phyloP scores from a whole-genome alignment of 64 coral and sea anemone genomes.

The Montipora foliosa region DNA sequence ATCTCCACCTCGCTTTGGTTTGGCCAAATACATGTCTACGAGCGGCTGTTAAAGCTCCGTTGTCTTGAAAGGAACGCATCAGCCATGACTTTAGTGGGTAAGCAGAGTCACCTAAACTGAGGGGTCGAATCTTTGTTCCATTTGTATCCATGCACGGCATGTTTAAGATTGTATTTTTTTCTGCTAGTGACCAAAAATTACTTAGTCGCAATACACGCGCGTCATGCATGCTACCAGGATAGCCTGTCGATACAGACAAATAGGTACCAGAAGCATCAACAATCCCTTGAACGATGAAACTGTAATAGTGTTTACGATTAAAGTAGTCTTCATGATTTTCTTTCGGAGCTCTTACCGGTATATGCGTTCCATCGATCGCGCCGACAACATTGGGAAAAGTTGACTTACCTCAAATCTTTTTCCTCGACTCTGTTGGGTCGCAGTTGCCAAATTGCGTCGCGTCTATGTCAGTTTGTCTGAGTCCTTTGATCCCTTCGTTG shows the following conservation, averaged over 20 bases:
- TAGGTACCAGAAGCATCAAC: conserved; percentile 27
- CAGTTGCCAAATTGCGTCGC: too few relatives aligned
- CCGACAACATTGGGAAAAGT: conserved; percentile 57
- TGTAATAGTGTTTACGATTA: conserved; percentile 68
- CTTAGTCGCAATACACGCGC: conserved; percentile 35
- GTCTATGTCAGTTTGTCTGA: too few relatives aligned
- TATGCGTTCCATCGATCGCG: conserved; percentile 52
- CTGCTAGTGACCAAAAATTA: conserved; percentile 47
- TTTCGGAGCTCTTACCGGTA: conserved; percentile 49
- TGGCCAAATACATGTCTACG: conserved; percentile 21
- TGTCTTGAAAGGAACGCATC: conserved; percentile 41
- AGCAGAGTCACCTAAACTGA: conserved; percentile 64
- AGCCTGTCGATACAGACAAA: conserved; percentile 48
- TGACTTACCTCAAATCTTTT: not conserved
- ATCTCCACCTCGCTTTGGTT: conserved; percentile 41
- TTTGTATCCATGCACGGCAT: not conserved
- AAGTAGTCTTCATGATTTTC: conserved; percentile 62
- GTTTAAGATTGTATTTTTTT: conserved; percentile 21
- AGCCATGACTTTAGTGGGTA: conserved; percentile 60
- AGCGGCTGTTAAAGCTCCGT: not conserved
- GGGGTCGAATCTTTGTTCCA: conserved; percentile 37
- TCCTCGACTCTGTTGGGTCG: too few relatives aligned
- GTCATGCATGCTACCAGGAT: conserved; percentile 64
- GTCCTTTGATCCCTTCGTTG: too few relatives aligned
- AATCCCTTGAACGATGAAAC: conserved; percentile 56